Evolutionary conservation across 1,140 invertebrate genomes (phyloP).

Genomic region (Heliconius eleuchia): DNA sequence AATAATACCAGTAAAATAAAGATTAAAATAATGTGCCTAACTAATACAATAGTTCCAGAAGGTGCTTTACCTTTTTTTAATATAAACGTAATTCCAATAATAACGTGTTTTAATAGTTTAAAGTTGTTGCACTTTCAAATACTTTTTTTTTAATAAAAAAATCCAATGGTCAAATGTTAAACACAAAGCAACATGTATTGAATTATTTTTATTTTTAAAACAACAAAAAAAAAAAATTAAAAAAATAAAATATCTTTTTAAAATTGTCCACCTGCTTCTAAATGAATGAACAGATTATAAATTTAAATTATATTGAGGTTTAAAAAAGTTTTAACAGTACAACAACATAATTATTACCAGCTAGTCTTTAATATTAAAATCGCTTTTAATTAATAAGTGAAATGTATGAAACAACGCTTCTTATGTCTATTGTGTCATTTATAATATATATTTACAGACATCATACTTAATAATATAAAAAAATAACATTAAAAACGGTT

Average conservation of each 20-base stretch:
- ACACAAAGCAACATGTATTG: no score
- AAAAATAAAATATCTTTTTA: no score
- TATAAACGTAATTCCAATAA: conserved; percentile 53
- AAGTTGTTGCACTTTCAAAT: conserved; percentile 35
- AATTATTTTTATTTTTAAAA: no score
- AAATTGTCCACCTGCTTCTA: no score
- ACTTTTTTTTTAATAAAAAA: conserved; percentile 14
- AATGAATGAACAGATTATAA: no score
- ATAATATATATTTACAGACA: neutral
- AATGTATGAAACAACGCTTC: conserved; percentile 11
- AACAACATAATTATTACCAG: conserved; percentile 35
- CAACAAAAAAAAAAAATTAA: no score
- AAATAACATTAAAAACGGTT: neutral
- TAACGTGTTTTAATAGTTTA: conserved; percentile 35
- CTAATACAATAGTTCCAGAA: conserved; percentile 59
- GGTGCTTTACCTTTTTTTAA: conserved; percentile 58
- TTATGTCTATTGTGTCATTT: conserved; percentile 8
- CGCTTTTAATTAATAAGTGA: conserved; percentile 40
- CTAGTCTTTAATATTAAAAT: conserved; percentile 51
- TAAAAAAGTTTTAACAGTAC: conserved; percentile 34
- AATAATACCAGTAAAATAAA: conserved; percentile 49
- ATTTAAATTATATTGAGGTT: no score
- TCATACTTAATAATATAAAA: neutral
- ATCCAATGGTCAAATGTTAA: neutral
- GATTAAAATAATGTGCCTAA: conserved; percentile 59